Conservation (phyloP, 2,113 vertebrate species). For the Tautogolabrus adspersus region DNA sequence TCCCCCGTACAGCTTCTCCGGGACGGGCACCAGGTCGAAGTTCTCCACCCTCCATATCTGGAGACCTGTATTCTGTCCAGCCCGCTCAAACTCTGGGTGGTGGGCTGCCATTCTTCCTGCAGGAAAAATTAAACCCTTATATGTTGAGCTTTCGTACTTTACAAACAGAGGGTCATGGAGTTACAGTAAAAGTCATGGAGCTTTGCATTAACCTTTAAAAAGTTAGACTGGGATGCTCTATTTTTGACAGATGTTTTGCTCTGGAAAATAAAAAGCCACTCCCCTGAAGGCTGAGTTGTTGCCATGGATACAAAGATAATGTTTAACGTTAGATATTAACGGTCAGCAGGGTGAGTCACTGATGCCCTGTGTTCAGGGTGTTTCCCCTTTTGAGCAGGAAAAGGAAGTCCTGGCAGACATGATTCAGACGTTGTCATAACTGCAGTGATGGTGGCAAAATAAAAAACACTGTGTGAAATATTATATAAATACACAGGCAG, state of each 20-base stretch:
- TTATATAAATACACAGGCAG: neutral
- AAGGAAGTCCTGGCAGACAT: slow-evolving; percentile 54
- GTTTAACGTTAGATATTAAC: slow-evolving; percentile 69
- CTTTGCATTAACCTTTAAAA: slow-evolving; percentile 1
- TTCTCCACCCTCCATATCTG: slow-evolving; percentile 98
- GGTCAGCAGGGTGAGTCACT: slow-evolving; percentile 60
- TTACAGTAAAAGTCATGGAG: neutral
- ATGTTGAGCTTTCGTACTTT: neutral
- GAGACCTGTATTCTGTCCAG: slow-evolving; percentile 91
- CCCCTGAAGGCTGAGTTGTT: slow-evolving; percentile 32
- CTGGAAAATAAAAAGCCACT: slow-evolving; percentile 33
- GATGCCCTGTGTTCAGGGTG: slow-evolving; percentile 14
- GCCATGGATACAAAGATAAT: slow-evolving; percentile 63
- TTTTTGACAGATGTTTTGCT: neutral
- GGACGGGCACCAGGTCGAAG: slow-evolving; percentile 94
- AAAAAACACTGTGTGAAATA: slow-evolving; percentile 1
- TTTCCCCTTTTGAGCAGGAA: slow-evolving; percentile 43
- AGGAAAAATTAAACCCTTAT: slow-evolving; percentile 36
- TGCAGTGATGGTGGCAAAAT: neutral
- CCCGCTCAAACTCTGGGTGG: slow-evolving; percentile 92
- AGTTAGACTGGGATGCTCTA: neutral
- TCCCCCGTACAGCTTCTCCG: slow-evolving; percentile 90
- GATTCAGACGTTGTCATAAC: slow-evolving; percentile 29
- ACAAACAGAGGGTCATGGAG: neutral
- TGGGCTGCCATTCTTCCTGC: slow-evolving; percentile 90